phyloP scores from a whole-genome alignment of 2,797 vertebrate species.

The Malurus leucopterus region DNA sequence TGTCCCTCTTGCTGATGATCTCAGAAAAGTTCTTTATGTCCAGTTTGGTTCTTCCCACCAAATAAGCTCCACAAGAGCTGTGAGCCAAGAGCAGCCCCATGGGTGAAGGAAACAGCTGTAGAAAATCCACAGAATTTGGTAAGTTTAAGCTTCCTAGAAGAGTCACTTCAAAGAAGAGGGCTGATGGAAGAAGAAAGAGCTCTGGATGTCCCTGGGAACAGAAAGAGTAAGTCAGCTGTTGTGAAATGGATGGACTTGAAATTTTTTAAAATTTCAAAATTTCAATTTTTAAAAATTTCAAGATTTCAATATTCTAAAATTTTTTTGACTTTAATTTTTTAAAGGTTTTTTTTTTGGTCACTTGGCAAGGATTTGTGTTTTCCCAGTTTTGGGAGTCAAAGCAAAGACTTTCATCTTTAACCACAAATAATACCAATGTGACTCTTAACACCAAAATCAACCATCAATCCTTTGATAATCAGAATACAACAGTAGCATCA shows the following conservation, averaged over 20 bases:
- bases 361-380: not conserved
- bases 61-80: not conserved
- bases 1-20: not conserved
- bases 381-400: not conserved
- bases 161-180: not conserved
- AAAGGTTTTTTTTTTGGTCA: not conserved
- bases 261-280: not conserved
- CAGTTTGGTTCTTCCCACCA: not conserved
- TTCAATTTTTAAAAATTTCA: no score
- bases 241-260: not conserved
- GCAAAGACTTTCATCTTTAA: not conserved
- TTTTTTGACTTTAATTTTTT: no score
- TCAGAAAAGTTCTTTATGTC: not conserved
- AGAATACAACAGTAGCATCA: rapidly evolving
- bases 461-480: not conserved
- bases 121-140: not conserved
- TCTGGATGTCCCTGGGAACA: not conserved
- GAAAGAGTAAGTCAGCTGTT: not conserved
- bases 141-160: not conserved
- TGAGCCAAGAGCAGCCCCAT: not conserved
- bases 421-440: not conserved
- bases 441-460: not conserved
- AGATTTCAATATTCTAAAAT: no score
- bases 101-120: not conserved
- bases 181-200: not conserved